Base-by-base conservation (phyloP, 2,113 vertebrate species). In the Telmatochromis sp. region DNA sequence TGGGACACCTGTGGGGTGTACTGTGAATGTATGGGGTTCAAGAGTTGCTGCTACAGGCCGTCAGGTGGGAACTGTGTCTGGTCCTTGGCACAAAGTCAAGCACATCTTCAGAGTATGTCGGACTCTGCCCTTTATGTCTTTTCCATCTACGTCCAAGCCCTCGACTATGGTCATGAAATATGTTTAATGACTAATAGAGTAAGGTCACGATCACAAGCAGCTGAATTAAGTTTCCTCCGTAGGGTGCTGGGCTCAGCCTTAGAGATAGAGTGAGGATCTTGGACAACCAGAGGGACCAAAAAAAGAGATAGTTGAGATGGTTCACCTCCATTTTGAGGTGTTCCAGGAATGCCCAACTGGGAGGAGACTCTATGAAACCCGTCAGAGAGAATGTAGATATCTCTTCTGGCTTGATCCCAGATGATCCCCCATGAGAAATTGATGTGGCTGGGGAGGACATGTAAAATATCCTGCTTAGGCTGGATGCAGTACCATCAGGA, bases 301-400 rank as follows among this genome's bases (percentile, higher is more conserved):
- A 2, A 37, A 65, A 37, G 0, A 68, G 17, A 7, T 21, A 40
- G 33, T 0, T 68, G 4, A 68, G 60, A 37, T 68, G 33, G 11
- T 13, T 68, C 33, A 37, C 6, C 60, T 68, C 0, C 60, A 68
- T 68, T 13, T 37, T 12, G 60, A 37, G 60, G 11, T 37, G 33
- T 65, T 68, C 11, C 19, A 68, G 60, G 19, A 37, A 68, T 37
- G 60, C 60, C 33, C 60, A 13, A 21, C 33, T 68, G 10, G 3
- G 33, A 68, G 33, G 19, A 37, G 33, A 65, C 9, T 35, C 6
- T n/a, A 33, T 33, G 9, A 35, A 35, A 63, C 31, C 58, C 3
- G 0, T 35, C 0, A 35, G 58, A 63, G 58, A 63, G 6, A 63
- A 11, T 63, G 31, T 63, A 63, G 0, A 35, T 63, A n/a, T 3